Conservation (phyloP, 1,140 invertebrate genomes). For the Bombus terrestris region DNA sequence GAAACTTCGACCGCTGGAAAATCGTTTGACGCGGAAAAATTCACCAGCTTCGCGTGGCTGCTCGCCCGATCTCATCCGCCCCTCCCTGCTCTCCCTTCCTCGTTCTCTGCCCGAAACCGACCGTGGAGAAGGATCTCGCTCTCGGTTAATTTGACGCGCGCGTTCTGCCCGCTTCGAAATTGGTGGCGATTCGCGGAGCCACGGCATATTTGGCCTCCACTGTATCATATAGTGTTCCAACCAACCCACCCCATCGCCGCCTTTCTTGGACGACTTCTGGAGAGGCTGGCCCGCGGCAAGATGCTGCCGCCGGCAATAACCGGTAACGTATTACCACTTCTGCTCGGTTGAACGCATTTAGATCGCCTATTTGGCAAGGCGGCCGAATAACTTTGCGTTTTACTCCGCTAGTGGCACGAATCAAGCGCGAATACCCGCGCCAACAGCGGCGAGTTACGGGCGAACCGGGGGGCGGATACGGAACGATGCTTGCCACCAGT, state of each 20-base stretch:
- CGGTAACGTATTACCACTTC: conserved; percentile 77
- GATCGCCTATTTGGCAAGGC: conserved; percentile 76
- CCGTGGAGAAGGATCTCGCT: conserved; percentile 29
- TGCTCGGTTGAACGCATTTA: conserved; percentile 77
- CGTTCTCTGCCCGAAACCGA: not conserved
- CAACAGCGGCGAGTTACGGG: conserved; percentile 58
- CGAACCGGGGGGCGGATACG: not conserved
- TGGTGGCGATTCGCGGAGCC: conserved; percentile 38
- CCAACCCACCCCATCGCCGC: conserved; percentile 2
- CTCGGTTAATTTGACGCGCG: conserved; percentile 61
- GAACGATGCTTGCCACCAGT: not conserved
- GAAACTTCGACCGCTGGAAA: conserved; percentile 47
- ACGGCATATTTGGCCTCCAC: conserved; percentile 45
- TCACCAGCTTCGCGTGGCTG: conserved; percentile 21
- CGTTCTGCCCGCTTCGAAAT: conserved; percentile 34
- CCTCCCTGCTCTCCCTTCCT: not conserved
- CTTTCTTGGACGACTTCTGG: conserved; percentile 51
- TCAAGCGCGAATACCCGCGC: conserved; percentile 64
- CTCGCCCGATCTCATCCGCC: not conserved
- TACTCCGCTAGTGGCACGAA: conserved; percentile 59
- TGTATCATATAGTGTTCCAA: conserved; percentile 15
- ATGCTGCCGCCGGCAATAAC: conserved; percentile 76
- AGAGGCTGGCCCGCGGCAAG: conserved; percentile 66
- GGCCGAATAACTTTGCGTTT: conserved; percentile 76
- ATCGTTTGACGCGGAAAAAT: conserved; percentile 56